Base-by-base conservation (phyloP, 2,797 vertebrate genomes). In the Hafferia zeledoni region DNA sequence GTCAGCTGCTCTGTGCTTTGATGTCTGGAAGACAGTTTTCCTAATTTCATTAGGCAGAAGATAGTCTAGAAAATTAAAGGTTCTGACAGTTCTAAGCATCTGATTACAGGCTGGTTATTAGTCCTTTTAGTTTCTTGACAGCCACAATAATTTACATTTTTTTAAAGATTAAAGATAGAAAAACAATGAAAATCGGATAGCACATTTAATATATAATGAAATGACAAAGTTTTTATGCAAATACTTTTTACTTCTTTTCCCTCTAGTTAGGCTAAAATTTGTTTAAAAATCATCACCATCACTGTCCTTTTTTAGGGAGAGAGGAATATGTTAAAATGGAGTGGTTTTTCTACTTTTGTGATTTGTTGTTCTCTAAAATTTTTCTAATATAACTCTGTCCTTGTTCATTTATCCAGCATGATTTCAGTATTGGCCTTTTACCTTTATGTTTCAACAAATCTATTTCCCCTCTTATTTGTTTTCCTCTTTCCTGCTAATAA, bases 61-160 rank as follows among this genome's bases (percentile, higher is more conserved):
- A 74, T 93, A 70, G 80, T 78, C 83, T 59, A 86, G 85, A 84
- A 96, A 95, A 96, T 94, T 72, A 79, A 90, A 91, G 56, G 18
- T 83, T 67, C 70, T 94, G 74, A 76, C 39, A 86, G 28, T 90
- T 91, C 31, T 69, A 93, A 83, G 80, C 39, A 94, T 55, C 44
- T 88, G 72, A 84, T 88, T 86, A 52, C 59, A 78, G 76, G 7
- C 69, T 95, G 39, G 31, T 86, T 91, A 69, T 90, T 88, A 82
- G 55, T 79, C 67, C 37, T 79, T 87, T 63, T 46, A 76, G 25
- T 87, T 94, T 79, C 19, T 37, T 87, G 77, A 84, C 63, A 91
- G 77, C 67, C 90, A 52, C 47, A 74, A 67, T 56, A 63, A 44
- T 91, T 93, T 78, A 80, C 16, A 3, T 81, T 86, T 93, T 74